Conservation (phyloP, 2,797 vertebrate species). For the Lutjanus campechanus region DNA sequence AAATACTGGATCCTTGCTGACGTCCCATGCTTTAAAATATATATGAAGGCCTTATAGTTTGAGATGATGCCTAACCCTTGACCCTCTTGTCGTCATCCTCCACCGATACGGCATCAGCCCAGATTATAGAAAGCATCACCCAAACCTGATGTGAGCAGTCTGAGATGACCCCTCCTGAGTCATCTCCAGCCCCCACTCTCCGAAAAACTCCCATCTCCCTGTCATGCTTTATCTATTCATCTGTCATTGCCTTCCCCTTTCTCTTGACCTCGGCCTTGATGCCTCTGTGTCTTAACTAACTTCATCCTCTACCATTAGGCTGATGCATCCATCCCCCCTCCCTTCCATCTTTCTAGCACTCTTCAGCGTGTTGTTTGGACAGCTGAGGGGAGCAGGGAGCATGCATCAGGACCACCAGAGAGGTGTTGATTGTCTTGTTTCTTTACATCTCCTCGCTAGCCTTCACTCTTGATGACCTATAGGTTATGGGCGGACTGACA, state of each 20-base stretch:
- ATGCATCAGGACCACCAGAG: slow-evolving; percentile 15
- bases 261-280: slow-evolving; percentile 50
- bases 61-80: slow-evolving; percentile 37
- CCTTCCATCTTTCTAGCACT: slow-evolving; percentile 6
- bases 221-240: slow-evolving; percentile 56
- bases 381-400: slow-evolving; percentile 41
- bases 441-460: slow-evolving; percentile 28
- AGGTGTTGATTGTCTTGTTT: slow-evolving; percentile 8
- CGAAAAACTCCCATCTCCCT: slow-evolving; percentile 47
- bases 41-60: slow-evolving; percentile 15
- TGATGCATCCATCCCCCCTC: slow-evolving; percentile 18
- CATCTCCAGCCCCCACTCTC: slow-evolving; percentile 32
- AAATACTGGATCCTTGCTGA: background rate
- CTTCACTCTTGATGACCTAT: slow-evolving; percentile 53
- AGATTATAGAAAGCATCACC: slow-evolving; percentile 45
- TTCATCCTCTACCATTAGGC: slow-evolving; percentile 45
- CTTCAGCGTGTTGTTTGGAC: slow-evolving; percentile 41
- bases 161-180: slow-evolving; percentile 27
- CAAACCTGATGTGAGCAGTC: slow-evolving; percentile 38
- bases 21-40: background rate
- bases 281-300: slow-evolving; percentile 35
- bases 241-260: slow-evolving; percentile 59
- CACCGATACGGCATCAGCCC: slow-evolving; percentile 4
- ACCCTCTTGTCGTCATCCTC: slow-evolving; percentile 30
- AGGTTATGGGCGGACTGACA: slow-evolving; percentile 45